Base-by-base conservation (phyloP, 2,888 invertebrate species). In the Cerastoderma edule region DNA sequence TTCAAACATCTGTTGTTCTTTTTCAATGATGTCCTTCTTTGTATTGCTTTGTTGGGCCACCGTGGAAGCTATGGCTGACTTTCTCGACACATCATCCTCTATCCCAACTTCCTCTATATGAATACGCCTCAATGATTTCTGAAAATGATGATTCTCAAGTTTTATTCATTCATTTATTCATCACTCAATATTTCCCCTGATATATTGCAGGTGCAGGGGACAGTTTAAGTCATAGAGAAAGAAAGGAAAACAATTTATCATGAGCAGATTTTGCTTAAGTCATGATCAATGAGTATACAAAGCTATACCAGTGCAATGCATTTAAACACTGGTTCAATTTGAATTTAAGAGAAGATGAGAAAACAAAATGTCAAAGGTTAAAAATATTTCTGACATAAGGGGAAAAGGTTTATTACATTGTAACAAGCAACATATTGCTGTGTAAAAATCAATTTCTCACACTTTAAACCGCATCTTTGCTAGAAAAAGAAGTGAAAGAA, bases 21-120 rank as follows among this genome's bases (percentile, higher is more conserved):
- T 78, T 30, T 85, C 84, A 19, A 83, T 82, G 13, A 88, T 75
- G 50, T 83, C 73, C 72, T 79, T 78, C 70, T 85, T 85, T 16
- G 71, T 74, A 46, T 80, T 79, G 78, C 88, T 85, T 56, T 89
- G 88, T 8, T 71, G 64, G 24, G 83, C 74, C 54, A 77, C 60
- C 6, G 80, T 78, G 44, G 71, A 78, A 10, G 80, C 74, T 32
- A 80, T 77, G 39, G 80, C 83, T 35, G 80, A 67, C 64, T 78
- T 69, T 53, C 75, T 80, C 53, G 74, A 69, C 27, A 65, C 69
- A 22, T 83, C 83, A 44, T 85, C 81, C 24, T 90, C 89, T 16
- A 86, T 33, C 3, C 90, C 91, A 44, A 91, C 86, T 69, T 92
- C 92, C 80, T 91, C 89, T 39, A 92, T 91, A 22, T 83, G 71